Evolutionary conservation across 2,113 vertebrate species (phyloP).

Genomic region (Glaucidium brasilianum): DNA sequence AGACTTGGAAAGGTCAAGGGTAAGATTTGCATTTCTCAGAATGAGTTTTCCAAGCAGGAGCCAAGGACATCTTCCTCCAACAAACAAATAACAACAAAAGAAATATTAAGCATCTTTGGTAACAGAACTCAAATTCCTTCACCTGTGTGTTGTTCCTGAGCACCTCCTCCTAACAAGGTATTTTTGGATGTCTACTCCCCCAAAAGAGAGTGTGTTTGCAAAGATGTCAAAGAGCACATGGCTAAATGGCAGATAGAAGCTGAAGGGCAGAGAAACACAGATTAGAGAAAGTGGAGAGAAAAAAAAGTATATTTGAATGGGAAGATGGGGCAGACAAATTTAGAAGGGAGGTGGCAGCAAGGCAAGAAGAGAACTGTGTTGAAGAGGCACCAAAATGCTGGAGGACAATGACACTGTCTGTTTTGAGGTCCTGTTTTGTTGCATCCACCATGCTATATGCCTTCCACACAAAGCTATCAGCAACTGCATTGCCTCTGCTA

Average conservation of each 20-base stretch:
- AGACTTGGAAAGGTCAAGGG: conserved; percentile 24
- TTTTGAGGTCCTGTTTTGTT: background rate
- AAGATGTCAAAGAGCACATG: background rate
- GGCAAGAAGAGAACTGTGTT: background rate
- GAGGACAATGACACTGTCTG: background rate
- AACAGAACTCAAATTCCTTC: background rate
- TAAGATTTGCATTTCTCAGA: conserved; percentile 3
- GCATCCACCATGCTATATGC: background rate
- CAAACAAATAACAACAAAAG: background rate
- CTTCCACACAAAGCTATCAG: background rate
- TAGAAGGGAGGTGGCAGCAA: background rate
- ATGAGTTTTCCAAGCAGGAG: background rate
- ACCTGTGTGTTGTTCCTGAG: rapidly evolving
- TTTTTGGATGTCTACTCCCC: background rate
- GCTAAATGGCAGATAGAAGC: background rate
- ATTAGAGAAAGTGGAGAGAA: background rate
- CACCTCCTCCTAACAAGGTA: background rate
- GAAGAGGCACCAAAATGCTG: background rate
- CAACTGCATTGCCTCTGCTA: rapidly evolving
- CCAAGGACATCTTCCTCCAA: background rate
- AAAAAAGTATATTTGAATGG: background rate
- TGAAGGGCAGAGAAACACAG: background rate
- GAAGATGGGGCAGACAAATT: background rate
- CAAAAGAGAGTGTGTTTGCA: background rate
- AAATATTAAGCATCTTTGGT: background rate